phyloP scores from a whole-genome alignment of 1,140 invertebrate species.

The Drosophila pseudoobscura region DNA sequence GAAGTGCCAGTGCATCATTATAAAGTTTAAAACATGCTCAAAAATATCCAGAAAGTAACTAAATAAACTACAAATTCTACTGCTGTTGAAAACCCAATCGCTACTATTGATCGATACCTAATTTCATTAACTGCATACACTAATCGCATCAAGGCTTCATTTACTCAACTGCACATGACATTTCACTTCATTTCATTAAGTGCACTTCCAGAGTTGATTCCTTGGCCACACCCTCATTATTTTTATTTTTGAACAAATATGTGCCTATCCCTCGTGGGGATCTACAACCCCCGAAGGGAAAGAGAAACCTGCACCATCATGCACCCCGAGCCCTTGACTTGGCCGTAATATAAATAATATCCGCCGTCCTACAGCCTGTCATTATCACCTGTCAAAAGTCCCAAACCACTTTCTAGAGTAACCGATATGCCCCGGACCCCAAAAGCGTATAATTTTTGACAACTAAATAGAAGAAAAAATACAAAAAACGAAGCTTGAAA shows the following conservation, averaged over 20 bases:
- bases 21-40: too few relatives aligned
- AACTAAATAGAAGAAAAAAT: conserved; percentile 33
- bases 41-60: too few relatives aligned
- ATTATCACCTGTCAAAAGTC: conserved; percentile 44
- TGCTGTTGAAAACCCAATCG: too few relatives aligned
- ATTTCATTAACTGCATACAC: too few relatives aligned
- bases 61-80: too few relatives aligned
- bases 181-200: neutral
- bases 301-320: conserved; percentile 27
- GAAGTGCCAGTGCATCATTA: too few relatives aligned
- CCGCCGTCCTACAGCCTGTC: conserved; percentile 33
- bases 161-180: too few relatives aligned
- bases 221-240: conserved; percentile 15
- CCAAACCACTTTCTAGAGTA: conserved; percentile 12
- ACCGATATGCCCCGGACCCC: conserved; percentile 15
- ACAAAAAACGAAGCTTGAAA: conserved; percentile 23
- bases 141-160: too few relatives aligned
- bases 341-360: conserved; percentile 12
- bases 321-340: conserved; percentile 22
- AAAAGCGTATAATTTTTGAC: conserved; percentile 47
- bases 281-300: neutral
- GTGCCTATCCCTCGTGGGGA: neutral
- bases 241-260: neutral
- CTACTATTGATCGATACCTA: too few relatives aligned
- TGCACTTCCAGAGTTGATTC: neutral